Evolutionary conservation across 2,113 vertebrate species (phyloP), one percentile per base, ranked within the genome.

Genomic region (Nerophis lumbriciformis): DNA sequence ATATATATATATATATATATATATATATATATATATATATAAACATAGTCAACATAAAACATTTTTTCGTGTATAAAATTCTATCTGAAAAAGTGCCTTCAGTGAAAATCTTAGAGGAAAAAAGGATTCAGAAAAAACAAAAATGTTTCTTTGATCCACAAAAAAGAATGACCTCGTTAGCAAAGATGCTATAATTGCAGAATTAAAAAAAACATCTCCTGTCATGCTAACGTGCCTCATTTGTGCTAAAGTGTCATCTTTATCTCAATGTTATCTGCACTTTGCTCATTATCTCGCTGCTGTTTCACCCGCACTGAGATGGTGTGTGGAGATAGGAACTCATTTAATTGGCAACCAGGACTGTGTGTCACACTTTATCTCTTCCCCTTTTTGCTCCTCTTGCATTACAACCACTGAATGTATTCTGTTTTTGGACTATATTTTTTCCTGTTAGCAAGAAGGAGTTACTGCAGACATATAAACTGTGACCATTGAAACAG

Each of bases 291-390:
- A 77, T 76, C 74, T 6, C 51, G 39, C 72, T 51, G 66, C 59
- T 67, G 60, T 60, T 67, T 60, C 44, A 78, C 79, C 73, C 73
- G 79, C n/a, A 16, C 68, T 49, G 58, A 76, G 78, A 72, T 73
- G 70, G 60, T 52, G 50, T 59, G 62, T 53, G 21, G 71, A 35
- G 54, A 67, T 60, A 37, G 56, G 77, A 66, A 75, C 54, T 58
- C 35, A 79, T 79, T 77, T 90, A 86, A 86, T 87, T 90, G 85
- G 77, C 72, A 65, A 66, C 47, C 54, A 76, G 70, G 59, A 86
- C 80, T 70, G 66, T 79, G 78, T 66, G 58, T 38, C 8, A 59
- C 68, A 37, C 59, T 59, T 62, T 28, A 57, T 68, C 47, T 53
- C 52, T 66, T 36, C 75, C 71, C 63, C 68, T 66, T 45, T 61